Percentiles rank a stretch among this genome's conserved stretches.
phyloP scores from a whole-genome alignment of 1,140 invertebrate genomes.

The Cydia pomonella region DNA sequence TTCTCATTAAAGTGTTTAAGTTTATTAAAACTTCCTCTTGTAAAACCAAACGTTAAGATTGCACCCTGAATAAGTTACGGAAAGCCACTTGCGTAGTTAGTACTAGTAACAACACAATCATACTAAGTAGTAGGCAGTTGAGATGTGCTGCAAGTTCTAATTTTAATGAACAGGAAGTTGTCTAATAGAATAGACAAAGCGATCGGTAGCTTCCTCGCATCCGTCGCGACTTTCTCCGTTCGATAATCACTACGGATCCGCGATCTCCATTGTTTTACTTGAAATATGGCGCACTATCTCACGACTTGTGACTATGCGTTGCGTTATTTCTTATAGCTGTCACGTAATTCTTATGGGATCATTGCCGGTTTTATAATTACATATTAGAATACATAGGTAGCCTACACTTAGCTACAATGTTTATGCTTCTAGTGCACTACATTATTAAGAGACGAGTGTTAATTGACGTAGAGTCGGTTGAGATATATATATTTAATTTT shows the following conservation, averaged over 20 bases:
- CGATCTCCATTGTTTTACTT: constrained; percentile 39
- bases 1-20: background rate
- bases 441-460: too few species aligned
- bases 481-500: too few species aligned
- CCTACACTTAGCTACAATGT: too few species aligned
- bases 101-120: background rate
- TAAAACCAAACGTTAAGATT: background rate
- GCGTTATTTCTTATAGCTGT: constrained; percentile 22
- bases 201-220: constrained; percentile 49
- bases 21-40: background rate
- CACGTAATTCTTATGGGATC: constrained; percentile 3
- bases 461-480: too few species aligned
- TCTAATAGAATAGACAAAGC: constrained; percentile 32
- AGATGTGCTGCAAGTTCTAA: constrained; percentile 14
- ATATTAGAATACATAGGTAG: constrained; percentile 5
- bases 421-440: too few species aligned
- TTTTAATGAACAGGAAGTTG: constrained; percentile 20
- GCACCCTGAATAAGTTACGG: background rate
- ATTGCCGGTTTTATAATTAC: constrained; percentile 4
- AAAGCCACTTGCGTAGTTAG: background rate
- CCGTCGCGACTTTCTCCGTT: constrained; percentile 49
- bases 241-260: constrained; percentile 42
- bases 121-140: constrained; percentile 15
- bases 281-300: constrained; percentile 27
- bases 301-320: constrained; percentile 25